Base-by-base conservation (phyloP, 2,888 invertebrate genomes). In the Hypolimnas misippus region DNA sequence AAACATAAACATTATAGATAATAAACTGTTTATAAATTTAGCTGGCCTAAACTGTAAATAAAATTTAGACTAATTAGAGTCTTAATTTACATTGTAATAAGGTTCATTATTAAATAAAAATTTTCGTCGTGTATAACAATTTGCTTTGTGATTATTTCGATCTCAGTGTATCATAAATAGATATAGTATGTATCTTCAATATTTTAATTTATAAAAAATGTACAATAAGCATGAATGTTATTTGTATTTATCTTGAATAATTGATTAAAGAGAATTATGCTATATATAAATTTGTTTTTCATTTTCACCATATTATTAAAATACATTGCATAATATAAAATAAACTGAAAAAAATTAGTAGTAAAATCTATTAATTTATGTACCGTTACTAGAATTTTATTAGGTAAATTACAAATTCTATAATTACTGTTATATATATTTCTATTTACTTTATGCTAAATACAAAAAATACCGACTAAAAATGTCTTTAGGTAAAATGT, bases 201-300 rank as follows among this genome's bases (percentile, higher is more conserved):
- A 49, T 50, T 58, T 70, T 61, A 19, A 62, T 62, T 67, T 67
- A 63, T 64, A 64, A 46, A 40, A 64, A 58, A 70, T 69, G 73
- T 66, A 46, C 66, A 70, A 75, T 69, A 62, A 70, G 76, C 53
- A 17, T 61, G 14, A 73, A 71, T 71, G 71, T 74, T 78, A 75
- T 82, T 81, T 82, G 75, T 78, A 81, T 78, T 80, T 79, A 70
- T 78, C 81, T 82, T 78, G 70, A 73, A 77, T 79, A 81, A 79
- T 75, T 77, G 71, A 86, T 82, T 86, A 86, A 86, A 86, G 55
- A 67, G 50, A 57, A 60, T 61, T 59, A 67, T 58, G 68, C 58
- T 53, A 57, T 29, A 56, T 25, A 42, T 7, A n/a, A 2, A 31
- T 12, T 61, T 53, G 35, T 62, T 58, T 59, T 61, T 19, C 17